Conservation (phyloP, 2,888 invertebrate genomes). For the Nebria salina region DNA sequence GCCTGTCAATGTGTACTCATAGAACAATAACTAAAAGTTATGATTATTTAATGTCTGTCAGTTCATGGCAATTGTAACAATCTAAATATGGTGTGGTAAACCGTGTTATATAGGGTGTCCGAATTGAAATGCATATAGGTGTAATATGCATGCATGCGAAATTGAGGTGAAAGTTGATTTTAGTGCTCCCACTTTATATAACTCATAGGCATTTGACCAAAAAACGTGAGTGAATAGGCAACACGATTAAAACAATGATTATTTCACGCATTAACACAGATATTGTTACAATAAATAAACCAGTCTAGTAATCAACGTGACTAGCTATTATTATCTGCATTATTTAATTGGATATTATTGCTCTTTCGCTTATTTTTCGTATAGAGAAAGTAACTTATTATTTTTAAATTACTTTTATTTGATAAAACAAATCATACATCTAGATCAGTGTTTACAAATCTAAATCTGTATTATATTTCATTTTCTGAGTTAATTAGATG, state of each 20-base stretch:
- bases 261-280: slow-evolving; percentile 25
- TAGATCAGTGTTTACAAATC: too few species aligned
- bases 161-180: slow-evolving; percentile 20
- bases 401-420: too few species aligned
- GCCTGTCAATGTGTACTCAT: background rate
- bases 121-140: background rate
- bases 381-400: background rate
- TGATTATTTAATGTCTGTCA: slow-evolving; percentile 6
- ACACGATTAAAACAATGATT: slow-evolving; percentile 21
- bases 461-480: too few species aligned
- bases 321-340: background rate
- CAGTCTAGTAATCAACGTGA: background rate
- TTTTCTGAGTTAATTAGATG: too few species aligned
- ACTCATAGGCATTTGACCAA: slow-evolving; percentile 24
- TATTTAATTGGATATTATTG: background rate
- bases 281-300: background rate
- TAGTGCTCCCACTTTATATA: slow-evolving; percentile 30
- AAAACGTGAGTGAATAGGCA: slow-evolving; percentile 18
- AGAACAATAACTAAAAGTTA: background rate
- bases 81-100: slow-evolving; percentile 10
- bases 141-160: background rate
- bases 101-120: slow-evolving; percentile 26
- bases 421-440: too few species aligned
- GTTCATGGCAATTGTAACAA: slow-evolving; percentile 10
- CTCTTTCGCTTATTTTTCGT: background rate